Evolutionary conservation across 2,113 vertebrate species (phyloP).

Genomic region (human (Homo sapiens)): GRCh38 chr7:4338001-4338500

Average conservation of each 20-base stretch:
- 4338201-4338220: neutral
- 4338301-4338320: neutral
- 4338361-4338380: no score
- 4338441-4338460: no score
- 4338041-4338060: neutral
- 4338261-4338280: neutral
- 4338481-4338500: no score
- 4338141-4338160: neutral
- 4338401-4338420: neutral
- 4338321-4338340: neutral
- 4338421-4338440: neutral
- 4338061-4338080: accelerated
- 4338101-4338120: neutral
- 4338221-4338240: neutral
- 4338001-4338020: neutral
- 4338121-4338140: neutral
- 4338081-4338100: neutral
- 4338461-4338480: no score
- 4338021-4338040: neutral
- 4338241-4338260: neutral
- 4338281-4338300: neutral
- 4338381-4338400: neutral
- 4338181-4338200: neutral
- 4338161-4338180: neutral
- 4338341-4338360: neutral